Evolutionary conservation across 2,888 invertebrate species (phyloP), one percentile per base, ranked within the genome.

Genomic region (Epinotia brunnichana): DNA sequence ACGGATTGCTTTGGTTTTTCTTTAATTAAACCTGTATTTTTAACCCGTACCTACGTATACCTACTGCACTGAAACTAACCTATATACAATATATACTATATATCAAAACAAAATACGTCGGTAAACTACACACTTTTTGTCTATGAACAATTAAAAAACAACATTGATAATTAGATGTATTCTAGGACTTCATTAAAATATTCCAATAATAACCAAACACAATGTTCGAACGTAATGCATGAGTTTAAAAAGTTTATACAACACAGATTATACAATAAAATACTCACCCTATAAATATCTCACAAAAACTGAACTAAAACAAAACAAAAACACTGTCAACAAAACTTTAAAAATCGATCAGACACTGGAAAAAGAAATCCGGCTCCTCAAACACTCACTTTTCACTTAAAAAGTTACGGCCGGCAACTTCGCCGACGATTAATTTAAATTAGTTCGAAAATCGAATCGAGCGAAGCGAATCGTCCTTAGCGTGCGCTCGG

Each of bases 371-470:
- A 66, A 56, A 61, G 35, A 60, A 63, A 69, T 44, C 69, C 64
- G 68, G 61, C 74, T 72, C 74, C 59, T 62, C 61, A 19, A 69
- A 74, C 72, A 74, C 71, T 61, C 72, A 69, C 69, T 67, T 67
- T 57, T 60, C 70, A 70, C 70, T 73, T 68, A 57, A 59, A 75
- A 69, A 69, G 67, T 66, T 72, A 70, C 54, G 63, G 67, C 71
- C 63, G 73, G 73, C 73, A 72, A 74, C 74, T 74, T 63, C 51
- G 57, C 68, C 61, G 67, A 69, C 81, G 78, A 81, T 85, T 82
- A 77, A 86, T 87, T 85, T 78, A 82, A 86, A 86, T 86, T 84
- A 87, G 87, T 89, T 87, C 87, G 87, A 76, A 84, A 83, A 83
- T 83, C 82, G 84, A 81, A 85, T 79, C 80, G 70, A 68, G 82